These are phyloP conservation scores for Diplogasteroides magnus DNA, from an alignment of 1,140 invertebrate species.

Conservation along the genomic window DNA sequence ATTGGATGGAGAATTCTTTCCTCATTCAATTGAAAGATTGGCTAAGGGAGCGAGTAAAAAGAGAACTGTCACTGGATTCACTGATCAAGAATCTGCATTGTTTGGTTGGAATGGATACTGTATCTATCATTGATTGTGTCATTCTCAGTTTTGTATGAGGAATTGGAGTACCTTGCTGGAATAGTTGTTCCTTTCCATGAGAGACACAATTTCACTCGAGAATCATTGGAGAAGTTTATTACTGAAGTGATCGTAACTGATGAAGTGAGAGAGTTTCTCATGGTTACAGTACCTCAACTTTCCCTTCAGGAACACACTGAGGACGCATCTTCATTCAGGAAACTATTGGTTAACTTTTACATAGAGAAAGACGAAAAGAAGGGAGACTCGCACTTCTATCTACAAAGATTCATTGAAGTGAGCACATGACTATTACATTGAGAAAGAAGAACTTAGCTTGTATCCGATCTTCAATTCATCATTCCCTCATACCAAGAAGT, in stretches of 20 bases:
- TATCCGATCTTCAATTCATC: neutral
- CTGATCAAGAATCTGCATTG: conserved; percentile 11
- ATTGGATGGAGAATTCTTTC: conserved; percentile 8
- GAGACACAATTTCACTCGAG: no score
- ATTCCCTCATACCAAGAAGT: neutral
- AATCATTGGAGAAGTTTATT: no score
- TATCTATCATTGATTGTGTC: no score
- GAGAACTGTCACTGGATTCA: conserved; percentile 18
- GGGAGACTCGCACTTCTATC: neutral
- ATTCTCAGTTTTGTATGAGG: no score
- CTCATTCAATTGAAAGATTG: conserved; percentile 21
- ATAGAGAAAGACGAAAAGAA: neutral
- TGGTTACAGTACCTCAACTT: no score
- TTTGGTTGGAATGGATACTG: no score
- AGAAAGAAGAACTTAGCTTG: neutral
- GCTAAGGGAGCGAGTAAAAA: conserved; percentile 19
- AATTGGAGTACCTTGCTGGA: no score
- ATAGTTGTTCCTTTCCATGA: no score
- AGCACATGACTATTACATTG: neutral
- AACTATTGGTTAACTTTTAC: neutral
- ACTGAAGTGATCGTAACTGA: no score
- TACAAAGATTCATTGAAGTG: neutral
- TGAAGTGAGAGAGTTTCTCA: no score
- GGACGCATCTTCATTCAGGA: no score
- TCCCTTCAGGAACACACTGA: no score